phyloP scores from a whole-genome alignment of 2,888 invertebrate genomes.

The Drosophila neoperkinsi region DNA sequence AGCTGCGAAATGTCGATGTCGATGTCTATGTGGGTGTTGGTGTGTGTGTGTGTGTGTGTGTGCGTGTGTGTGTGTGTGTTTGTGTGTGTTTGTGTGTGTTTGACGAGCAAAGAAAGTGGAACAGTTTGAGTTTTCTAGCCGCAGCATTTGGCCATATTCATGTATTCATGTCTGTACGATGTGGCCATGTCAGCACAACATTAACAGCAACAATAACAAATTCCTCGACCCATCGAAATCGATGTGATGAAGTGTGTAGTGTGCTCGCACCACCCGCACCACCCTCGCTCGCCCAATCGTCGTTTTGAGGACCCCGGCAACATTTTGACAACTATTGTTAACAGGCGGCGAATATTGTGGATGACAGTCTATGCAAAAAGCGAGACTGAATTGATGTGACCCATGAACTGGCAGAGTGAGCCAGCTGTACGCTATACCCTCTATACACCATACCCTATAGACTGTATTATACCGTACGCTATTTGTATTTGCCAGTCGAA shows the following conservation, averaged over 20 bases:
- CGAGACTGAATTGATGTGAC: constrained; percentile 54
- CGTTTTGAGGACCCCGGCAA: constrained; percentile 12
- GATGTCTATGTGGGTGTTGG: not conserved
- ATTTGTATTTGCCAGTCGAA: constrained; percentile 78
- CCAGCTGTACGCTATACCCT: not conserved
- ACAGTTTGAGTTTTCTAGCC: constrained; percentile 42
- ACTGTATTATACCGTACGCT: constrained; percentile 17
- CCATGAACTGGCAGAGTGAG: constrained; percentile 24
- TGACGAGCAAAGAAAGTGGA: constrained; percentile 18
- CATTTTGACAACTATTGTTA: constrained; percentile 72
- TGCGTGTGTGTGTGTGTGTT: not conserved
- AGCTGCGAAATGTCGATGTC: constrained; percentile 5
- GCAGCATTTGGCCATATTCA: constrained; percentile 7
- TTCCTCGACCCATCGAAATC: constrained; percentile 65
- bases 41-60: not conserved
- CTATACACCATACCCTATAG: not conserved
- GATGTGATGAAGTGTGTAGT: constrained; percentile 71
- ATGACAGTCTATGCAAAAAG: constrained; percentile 61
- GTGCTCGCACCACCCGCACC: not conserved
- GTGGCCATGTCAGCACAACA: constrained; percentile 68
- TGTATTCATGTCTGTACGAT: constrained; percentile 14
- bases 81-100: not conserved
- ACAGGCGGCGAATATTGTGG: constrained; percentile 66
- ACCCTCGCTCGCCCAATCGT: not conserved
- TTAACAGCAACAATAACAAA: constrained; percentile 72